Percentiles rank a stretch among this genome's conserved stretches.
Conservation (phyloP, 2,888 invertebrate species). For the Cloeon dipterum region DNA sequence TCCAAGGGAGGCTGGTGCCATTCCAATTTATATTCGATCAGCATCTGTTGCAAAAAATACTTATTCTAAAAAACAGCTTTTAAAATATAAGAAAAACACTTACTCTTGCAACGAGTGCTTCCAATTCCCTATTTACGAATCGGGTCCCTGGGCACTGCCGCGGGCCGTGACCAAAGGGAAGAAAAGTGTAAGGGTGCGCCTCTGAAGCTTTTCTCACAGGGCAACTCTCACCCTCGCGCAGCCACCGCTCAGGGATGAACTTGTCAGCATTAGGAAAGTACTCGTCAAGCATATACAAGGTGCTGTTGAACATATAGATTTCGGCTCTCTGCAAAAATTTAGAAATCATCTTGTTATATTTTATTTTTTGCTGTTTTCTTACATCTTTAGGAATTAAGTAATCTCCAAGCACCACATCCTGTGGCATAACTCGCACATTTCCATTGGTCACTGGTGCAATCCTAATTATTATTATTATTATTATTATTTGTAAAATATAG, state of each 20-base stretch:
- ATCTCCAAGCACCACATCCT: no score
- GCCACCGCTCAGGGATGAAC: conserved; percentile 45
- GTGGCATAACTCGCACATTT: conserved; percentile 19
- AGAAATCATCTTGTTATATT: no score
- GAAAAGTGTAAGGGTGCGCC: conserved; percentile 25
- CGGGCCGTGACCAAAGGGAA: conserved; percentile 45
- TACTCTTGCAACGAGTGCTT: conserved; percentile 23
- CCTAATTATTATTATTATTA: no score
- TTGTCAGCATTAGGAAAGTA: conserved; percentile 30
- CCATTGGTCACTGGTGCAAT: conserved; percentile 18
- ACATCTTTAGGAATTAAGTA: conserved; percentile 20
- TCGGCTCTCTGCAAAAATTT: conserved; percentile 13
- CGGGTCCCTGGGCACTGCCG: conserved; percentile 44
- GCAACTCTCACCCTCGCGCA: conserved; percentile 17
- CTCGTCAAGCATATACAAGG: conserved; percentile 16
- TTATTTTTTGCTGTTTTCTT: no score
- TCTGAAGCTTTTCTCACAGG: not conserved
- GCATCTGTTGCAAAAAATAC: conserved; percentile 34
- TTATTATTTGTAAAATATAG: no score
- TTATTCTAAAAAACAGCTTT: no score
- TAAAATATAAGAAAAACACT: not conserved
- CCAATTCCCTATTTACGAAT: conserved; percentile 46
- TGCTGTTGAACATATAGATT: conserved; percentile 13
- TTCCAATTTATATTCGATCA: conserved; percentile 42
- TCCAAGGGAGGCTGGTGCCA: conserved; percentile 41